These are phyloP conservation scores for Adineta ricciae DNA, from an alignment of 2,888 invertebrate genomes.

Conservation along the genomic window DNA sequence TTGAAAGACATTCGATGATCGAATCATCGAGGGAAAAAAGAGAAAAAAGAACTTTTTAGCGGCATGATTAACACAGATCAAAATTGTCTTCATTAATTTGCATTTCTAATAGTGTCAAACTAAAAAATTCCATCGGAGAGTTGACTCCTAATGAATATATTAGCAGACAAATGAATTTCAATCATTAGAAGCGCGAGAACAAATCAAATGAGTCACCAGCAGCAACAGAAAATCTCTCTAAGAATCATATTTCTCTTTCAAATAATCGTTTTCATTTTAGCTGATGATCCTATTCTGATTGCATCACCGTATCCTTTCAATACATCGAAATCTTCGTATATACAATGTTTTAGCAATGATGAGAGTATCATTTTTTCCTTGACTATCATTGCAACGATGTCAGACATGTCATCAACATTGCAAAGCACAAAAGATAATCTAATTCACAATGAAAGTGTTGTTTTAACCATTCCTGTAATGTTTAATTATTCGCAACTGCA, in stretches of 20 bases:
- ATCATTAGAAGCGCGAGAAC: not conserved
- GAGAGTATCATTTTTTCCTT: not conserved
- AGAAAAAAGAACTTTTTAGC: no score
- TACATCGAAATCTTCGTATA: not conserved
- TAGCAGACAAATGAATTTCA: not conserved
- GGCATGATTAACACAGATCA: not conserved
- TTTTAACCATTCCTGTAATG: not conserved
- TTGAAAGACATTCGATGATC: not conserved
- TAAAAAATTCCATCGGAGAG: not conserved
- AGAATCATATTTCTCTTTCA: not conserved
- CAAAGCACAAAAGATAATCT: not conserved
- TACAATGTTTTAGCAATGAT: not conserved
- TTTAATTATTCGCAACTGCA: not conserved
- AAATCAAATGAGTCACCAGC: not conserved
- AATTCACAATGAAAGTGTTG: not conserved
- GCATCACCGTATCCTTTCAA: not conserved
- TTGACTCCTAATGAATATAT: not conserved
- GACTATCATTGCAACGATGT: not conserved
- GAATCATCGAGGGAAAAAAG: not conserved
- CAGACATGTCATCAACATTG: not conserved
- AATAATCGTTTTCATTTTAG: not conserved
- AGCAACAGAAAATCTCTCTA: not conserved
- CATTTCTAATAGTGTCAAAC: not conserved
- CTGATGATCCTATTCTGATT: not conserved
- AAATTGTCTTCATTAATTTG: not conserved